Percentiles rank a stretch among this genome's conserved stretches.
Evolutionary conservation across 2,797 vertebrate species (phyloP).

Genomic region (Muscicapa striata): DNA sequence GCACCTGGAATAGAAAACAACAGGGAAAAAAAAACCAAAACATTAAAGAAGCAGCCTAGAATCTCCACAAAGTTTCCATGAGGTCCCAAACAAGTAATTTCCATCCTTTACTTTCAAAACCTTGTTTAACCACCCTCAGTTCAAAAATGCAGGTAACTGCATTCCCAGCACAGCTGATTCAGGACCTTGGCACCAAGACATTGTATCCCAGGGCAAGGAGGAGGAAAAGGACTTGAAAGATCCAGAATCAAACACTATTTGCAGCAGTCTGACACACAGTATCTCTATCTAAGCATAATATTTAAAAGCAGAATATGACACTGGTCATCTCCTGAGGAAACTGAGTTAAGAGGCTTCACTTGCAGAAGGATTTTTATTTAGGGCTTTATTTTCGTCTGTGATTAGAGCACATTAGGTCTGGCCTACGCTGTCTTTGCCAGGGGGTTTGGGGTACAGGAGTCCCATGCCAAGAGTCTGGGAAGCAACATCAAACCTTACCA

Average conservation of each 20-base stretch:
- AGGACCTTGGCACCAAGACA: neutral
- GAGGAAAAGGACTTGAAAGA: neutral
- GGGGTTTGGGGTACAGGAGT: neutral
- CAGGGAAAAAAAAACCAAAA: neutral
- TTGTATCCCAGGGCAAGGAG: neutral
- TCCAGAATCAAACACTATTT: neutral
- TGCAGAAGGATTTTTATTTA: neutral
- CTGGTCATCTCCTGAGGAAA: neutral
- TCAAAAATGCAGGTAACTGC: neutral
- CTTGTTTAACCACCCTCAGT: neutral
- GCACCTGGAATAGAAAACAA: slow-evolving; percentile 64
- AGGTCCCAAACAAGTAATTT: neutral
- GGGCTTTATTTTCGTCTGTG: neutral
- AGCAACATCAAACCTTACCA: slow-evolving; percentile 50
- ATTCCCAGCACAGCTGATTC: neutral
- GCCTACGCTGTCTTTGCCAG: neutral
- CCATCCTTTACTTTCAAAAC: neutral
- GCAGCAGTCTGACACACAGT: neutral
- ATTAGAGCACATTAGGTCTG: neutral
- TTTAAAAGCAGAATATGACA: neutral
- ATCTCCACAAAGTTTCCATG: neutral
- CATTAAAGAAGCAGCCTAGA: neutral
- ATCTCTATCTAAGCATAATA: neutral
- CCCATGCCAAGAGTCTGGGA: neutral
- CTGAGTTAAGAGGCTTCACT: neutral